phyloP scores from a whole-genome alignment of 2,888 invertebrate species.

The Cyrtodaria siliqua region DNA sequence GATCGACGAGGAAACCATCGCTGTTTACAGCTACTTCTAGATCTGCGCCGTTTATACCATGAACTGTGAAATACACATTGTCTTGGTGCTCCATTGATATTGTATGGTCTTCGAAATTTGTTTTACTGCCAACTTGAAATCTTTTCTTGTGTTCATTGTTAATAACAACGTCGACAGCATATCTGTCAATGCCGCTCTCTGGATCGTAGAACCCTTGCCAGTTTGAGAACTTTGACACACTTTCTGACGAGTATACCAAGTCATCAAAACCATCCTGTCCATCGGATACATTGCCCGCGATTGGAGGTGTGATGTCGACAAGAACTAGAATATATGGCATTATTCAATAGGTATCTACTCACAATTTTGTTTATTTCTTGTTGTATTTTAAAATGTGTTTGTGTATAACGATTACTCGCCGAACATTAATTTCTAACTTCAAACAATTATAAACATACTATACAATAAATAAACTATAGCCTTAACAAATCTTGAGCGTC shows the following conservation, averaged over 20 bases:
- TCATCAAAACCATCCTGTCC: slow-evolving; percentile 45
- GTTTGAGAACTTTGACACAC: slow-evolving; percentile 55
- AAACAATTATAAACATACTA: too few species aligned
- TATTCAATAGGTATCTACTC: too few species aligned
- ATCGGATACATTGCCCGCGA: slow-evolving; percentile 60
- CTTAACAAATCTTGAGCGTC: too few species aligned
- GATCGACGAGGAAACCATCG: slow-evolving; percentile 71
- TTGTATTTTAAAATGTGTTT: too few species aligned
- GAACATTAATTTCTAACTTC: too few species aligned
- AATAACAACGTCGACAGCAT: slow-evolving; percentile 61
- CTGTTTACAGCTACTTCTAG: slow-evolving; percentile 43
- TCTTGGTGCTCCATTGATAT: slow-evolving; percentile 60
- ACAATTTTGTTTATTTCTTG: too few species aligned
- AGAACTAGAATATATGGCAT: slow-evolving; percentile 51
- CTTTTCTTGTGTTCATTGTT: slow-evolving; percentile 59
- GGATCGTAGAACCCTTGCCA: slow-evolving; percentile 66
- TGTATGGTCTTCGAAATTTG: slow-evolving; percentile 51
- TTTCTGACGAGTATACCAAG: slow-evolving; percentile 61
- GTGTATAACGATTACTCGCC: too few species aligned
- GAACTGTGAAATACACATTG: slow-evolving; percentile 50
- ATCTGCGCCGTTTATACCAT: slow-evolving; percentile 72
- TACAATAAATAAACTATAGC: too few species aligned
- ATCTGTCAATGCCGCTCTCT: slow-evolving; percentile 65
- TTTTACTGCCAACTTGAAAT: slow-evolving; percentile 46
- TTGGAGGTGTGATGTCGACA: slow-evolving; percentile 65